Evolutionary conservation across 2,113 vertebrate genomes (phyloP), one percentile per base, ranked within the genome.

Genomic region (Suncus etruscus): DNA sequence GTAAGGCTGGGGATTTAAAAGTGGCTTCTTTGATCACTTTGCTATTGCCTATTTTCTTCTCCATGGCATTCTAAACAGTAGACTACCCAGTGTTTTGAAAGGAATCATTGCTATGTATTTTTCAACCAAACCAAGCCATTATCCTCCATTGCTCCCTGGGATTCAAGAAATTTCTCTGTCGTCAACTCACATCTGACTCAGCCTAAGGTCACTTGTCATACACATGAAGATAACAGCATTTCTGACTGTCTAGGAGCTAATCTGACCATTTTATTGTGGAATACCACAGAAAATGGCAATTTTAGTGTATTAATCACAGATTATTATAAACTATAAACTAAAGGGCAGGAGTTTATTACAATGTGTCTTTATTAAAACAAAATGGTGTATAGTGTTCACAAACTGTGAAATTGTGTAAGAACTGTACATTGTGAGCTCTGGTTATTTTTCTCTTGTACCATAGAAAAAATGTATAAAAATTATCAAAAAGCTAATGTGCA

Each of bases 301-400:
- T 96, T 94, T 95, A 96, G 93, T 39, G 20, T 97, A 95, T 95
- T 95, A 96, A 97, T 93, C 93, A 96, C 47, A 95, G 95, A 91
- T 94, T 80, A 94, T 95, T 95, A 95, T 88, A 90, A 97, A 97
- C 91, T 93, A 95, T 92, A 96, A 96, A 96, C 73, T 95, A 95
- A 96, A 97, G 97, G 97, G 97, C 97, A 97, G 98, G 96, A 98
- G 96, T 98, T 98, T 97, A 97, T 98, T 97, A 97, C 97, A 97
- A 95, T 98, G 97, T 98, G 98, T 98, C 98, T 98, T 98, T 98
- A 98, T 98, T 81, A 70, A 97, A 97, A 96, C 96, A 97, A 96
- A 98, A 97, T 97, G 87, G 97, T 98, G 96, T 98, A 98, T 98
- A 98, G 98, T 98, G 98, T 98, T 98, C 98, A 98, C 97, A 98